phyloP scores from a whole-genome alignment of 2,797 vertebrate species.

The Hemibagrus guttatus region DNA sequence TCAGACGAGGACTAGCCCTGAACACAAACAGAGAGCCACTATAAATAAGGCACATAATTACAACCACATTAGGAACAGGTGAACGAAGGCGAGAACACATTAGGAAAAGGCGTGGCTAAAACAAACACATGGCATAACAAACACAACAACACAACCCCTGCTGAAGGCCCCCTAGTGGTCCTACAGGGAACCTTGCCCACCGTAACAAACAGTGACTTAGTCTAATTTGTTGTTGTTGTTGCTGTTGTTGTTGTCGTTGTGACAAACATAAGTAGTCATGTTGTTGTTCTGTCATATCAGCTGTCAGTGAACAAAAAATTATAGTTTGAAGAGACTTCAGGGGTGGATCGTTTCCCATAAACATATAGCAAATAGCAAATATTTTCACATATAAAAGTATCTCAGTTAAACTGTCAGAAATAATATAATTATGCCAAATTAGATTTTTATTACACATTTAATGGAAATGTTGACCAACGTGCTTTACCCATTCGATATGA shows the following conservation, averaged over 20 bases:
- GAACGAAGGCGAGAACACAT: no score
- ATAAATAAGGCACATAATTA: no score
- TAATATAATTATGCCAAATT: neutral
- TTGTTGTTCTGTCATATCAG: neutral
- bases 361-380: slow-evolving; percentile 8
- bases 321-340: neutral
- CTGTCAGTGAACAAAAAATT: neutral
- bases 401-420: slow-evolving; percentile 1
- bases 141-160: no score
- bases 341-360: neutral
- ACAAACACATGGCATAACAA: no score
- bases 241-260: neutral
- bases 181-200: no score
- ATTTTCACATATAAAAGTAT: neutral
- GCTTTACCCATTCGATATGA: neutral
- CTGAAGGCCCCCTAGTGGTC: no score
- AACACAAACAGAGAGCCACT: no score
- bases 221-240: neutral
- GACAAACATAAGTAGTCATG: neutral
- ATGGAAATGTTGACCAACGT: neutral
- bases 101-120: no score
- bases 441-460: neutral
- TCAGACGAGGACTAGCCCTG: no score
- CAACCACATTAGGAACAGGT: no score
- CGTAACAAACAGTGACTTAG: neutral